Evolutionary conservation across 2,113 vertebrate species (phyloP), one percentile per base, ranked within the genome.

Genomic region (Platysteira castanea): DNA sequence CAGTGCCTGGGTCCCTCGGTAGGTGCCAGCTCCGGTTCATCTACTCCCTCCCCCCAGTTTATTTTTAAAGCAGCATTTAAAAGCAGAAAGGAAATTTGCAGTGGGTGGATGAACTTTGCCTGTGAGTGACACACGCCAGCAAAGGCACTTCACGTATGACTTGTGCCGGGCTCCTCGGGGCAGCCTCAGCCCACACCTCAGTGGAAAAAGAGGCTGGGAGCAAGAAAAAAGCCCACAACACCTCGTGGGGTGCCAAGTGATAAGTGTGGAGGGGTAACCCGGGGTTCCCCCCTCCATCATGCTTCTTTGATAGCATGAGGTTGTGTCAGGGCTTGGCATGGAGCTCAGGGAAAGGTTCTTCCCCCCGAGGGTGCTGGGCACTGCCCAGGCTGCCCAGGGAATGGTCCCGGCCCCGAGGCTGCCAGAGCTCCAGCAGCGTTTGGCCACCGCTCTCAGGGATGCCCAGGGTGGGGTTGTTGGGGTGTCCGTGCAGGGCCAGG

Each of bases 61-160:
- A 75, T 96, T 90, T 96, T 90, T 93, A 80, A 86, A 97, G 63
- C 71, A 68, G 49, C 23, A 8, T 95, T 87, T 91, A 73, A 90
- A 95, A 95, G 71, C 88, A 93, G 92, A 95, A 89, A 96, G 95
- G 95, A 96, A 94, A 96, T 88, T 96, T 10, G 37, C 87, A 92
- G 96, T 96, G 92, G 93, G 96, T 95, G 96, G 89, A 75, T 96
- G 94, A 97, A 93, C 95, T 93, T 88, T 87, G 84, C 71, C 57
- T 71, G 70, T 23, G 74, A 93, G 80, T 18, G 57, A 20, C 74
- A 54, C 19, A 42, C 7, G 2, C 46, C 71, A 44, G 59, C 27
- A 1, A 75, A 78, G 87, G 84, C 54, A 54, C 95, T 91, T 82
- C 63, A 76, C 0, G 23, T 73, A 33, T 86, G 89, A 90, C 84